phyloP scores from a whole-genome alignment of 2,888 invertebrate species.

The Acleris sparsana region DNA sequence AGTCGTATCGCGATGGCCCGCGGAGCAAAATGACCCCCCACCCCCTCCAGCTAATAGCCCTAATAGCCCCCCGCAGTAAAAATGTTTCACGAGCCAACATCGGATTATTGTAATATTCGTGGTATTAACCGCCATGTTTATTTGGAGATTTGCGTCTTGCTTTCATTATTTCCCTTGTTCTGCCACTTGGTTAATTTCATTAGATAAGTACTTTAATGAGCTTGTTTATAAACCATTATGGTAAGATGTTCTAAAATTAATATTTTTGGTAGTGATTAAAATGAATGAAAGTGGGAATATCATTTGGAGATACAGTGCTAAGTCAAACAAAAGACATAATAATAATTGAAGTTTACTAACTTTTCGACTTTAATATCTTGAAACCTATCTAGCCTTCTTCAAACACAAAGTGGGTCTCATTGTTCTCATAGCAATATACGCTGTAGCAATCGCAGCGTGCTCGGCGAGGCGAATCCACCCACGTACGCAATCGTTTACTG shows the following conservation, averaged over 20 bases:
- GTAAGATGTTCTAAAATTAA: too few relatives aligned
- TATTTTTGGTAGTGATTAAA: too few relatives aligned
- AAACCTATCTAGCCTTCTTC: neutral
- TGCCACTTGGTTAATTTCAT: too few relatives aligned
- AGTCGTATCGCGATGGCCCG: conserved; percentile 27
- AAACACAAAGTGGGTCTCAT: conserved; percentile 1
- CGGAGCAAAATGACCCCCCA: conserved; percentile 12
- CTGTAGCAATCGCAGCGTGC: conserved; percentile 1
- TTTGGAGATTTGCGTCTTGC: conserved; percentile 19
- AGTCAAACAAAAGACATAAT: too few relatives aligned
- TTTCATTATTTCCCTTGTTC: conserved; percentile 16
- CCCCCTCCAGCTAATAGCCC: conserved; percentile 9
- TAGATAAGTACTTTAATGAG: too few relatives aligned
- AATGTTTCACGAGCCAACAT: conserved; percentile 18
- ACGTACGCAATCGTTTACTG: conserved; percentile 22
- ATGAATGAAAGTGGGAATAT: too few relatives aligned
- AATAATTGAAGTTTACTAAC: too few relatives aligned
- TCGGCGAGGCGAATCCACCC: conserved; percentile 2
- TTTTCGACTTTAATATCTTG: neutral
- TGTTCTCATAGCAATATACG: neutral
- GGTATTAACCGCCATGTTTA: conserved; percentile 16
- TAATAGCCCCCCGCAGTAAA: conserved; percentile 17
- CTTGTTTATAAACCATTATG: too few relatives aligned
- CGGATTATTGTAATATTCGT: conserved; percentile 14
- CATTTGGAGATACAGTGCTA: too few relatives aligned